Evolutionary conservation across 1,140 invertebrate species (phyloP), one percentile per base, ranked within the genome.

Genomic region (Anadara kagoshimensis): DNA sequence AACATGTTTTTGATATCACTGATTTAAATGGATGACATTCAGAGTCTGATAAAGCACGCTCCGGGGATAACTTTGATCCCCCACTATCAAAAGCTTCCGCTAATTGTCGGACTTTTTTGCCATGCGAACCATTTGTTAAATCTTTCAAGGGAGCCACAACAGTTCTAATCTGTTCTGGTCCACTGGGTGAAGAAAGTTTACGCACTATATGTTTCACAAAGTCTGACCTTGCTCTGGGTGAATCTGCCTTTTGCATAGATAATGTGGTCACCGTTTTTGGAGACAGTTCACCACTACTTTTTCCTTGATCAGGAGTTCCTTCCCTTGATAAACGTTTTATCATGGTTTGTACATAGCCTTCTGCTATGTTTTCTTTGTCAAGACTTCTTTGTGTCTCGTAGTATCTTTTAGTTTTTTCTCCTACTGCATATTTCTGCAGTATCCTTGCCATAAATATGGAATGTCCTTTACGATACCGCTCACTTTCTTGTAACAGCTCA

Each of bases 401-500:
- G 8, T 66, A 47, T 70, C 45, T 59, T 61, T 75, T 75, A 47
- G 49, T 65, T 24, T 63, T 61, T 59, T 75, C 63, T 54, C 66
- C 73, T 56, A 76, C 78, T 45, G 82, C 76, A 72, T 85, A 85
- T 51, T 78, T 79, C 53, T 82, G 83, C 62, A 84, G 69, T 64
- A 85, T 84, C 49, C 83, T 75, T 47, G 78, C 76, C 62, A 82
- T 76, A 57, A 83, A 84, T 22, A 83, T 78, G 26, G 82, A 81
- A 66, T 85, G 83, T 20, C 85, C 84, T 69, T 81, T 83, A 59
- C 83, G 69, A 65, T 84, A 86, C 26, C 84, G 78, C 70, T 84
- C 83, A 65, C 84, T 84, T 53, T 86, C 85, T 36, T 86, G 76
- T 49, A 85, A 71, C 5, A 86, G 81, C 59, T 86, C 85, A 29